Conservation (phyloP, 2,113 vertebrate genomes). For the Peucedramus taeniatus region DNA sequence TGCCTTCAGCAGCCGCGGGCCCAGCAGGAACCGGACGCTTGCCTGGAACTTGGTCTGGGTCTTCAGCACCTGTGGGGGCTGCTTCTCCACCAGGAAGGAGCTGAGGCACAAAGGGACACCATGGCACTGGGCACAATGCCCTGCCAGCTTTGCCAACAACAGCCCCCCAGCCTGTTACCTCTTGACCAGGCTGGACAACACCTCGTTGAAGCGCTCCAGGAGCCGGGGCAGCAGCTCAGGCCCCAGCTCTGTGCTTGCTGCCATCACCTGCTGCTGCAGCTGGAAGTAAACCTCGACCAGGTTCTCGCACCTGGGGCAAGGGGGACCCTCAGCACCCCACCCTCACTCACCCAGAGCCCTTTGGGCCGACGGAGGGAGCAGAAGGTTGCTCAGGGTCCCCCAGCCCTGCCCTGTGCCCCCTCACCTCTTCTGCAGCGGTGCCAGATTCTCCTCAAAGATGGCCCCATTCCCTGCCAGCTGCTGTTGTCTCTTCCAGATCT, state of each 20-base stretch:
- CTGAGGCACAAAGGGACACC: slow-evolving; percentile 51
- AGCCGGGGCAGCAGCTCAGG: slow-evolving; percentile 70
- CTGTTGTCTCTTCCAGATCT: slow-evolving; percentile 88
- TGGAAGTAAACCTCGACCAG: slow-evolving; percentile 84
- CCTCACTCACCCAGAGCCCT: background rate
- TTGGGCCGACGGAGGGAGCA: fast-evolving
- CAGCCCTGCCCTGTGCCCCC: background rate
- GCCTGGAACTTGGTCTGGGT: slow-evolving; percentile 97
- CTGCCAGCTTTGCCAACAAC: background rate
- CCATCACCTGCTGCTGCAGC: slow-evolving; percentile 82
- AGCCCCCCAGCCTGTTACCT: slow-evolving; percentile 63
- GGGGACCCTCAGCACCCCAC: background rate
- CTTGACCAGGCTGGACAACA: slow-evolving; percentile 80
- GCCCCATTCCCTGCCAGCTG: slow-evolving; percentile 86
- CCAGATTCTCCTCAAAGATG: slow-evolving; percentile 83
- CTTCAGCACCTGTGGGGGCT: slow-evolving; percentile 95
- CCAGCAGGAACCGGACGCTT: slow-evolving; percentile 85
- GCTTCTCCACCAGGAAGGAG: slow-evolving; percentile 91
- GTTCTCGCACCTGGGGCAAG: slow-evolving; percentile 80
- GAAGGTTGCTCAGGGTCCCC: background rate
- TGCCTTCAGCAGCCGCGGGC: slow-evolving; percentile 77
- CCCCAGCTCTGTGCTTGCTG: slow-evolving; percentile 66
- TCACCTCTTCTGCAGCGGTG: slow-evolving; percentile 69
- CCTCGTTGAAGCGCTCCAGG: slow-evolving; percentile 70
- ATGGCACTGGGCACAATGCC: background rate